Percentiles rank a stretch among this genome's conserved stretches.
These are phyloP conservation scores for Lepidurus couesii DNA, from an alignment of 1,140 invertebrate species.

Conservation along the genomic window DNA sequence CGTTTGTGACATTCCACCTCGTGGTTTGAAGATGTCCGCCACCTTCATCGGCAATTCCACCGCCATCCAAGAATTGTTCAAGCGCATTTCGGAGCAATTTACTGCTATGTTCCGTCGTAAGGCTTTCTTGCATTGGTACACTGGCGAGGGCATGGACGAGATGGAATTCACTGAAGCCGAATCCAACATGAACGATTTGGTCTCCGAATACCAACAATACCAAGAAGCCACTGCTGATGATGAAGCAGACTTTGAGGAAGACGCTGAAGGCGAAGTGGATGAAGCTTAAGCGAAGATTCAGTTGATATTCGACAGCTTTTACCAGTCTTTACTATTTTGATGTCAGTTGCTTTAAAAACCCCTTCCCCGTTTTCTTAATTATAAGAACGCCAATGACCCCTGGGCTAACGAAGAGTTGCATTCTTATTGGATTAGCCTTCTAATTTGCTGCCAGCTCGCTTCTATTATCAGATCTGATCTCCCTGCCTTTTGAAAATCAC, in stretches of 20 bases:
- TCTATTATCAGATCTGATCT: neutral
- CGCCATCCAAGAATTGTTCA: constrained; percentile 81
- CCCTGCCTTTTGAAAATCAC: constrained; percentile 9
- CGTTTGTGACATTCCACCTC: constrained; percentile 85
- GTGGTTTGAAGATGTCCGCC: constrained; percentile 84
- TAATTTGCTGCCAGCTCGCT: constrained; percentile 24
- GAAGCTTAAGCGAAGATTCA: neutral
- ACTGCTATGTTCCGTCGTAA: constrained; percentile 90
- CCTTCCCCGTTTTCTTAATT: constrained; percentile 26
- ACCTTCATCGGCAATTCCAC: constrained; percentile 89
- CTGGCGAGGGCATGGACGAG: constrained; percentile 57
- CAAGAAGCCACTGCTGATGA: constrained; percentile 77
- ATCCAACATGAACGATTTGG: constrained; percentile 75
- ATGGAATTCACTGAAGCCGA: constrained; percentile 65
- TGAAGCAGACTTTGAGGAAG: constrained; percentile 65
- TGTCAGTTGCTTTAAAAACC: neutral
- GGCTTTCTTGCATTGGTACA: constrained; percentile 92
- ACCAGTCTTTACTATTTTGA: neutral
- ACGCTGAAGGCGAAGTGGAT: constrained; percentile 40
- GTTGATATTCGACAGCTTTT: constrained; percentile 3
- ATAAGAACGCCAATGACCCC: constrained; percentile 1
- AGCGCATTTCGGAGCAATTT: constrained; percentile 80
- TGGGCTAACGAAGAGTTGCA: constrained; percentile 28
- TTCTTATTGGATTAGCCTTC: neutral
- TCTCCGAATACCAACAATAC: constrained; percentile 90